Base-by-base conservation (phyloP, 1,140 invertebrate genomes). In the Leptinotarsa undecemlineata region DNA sequence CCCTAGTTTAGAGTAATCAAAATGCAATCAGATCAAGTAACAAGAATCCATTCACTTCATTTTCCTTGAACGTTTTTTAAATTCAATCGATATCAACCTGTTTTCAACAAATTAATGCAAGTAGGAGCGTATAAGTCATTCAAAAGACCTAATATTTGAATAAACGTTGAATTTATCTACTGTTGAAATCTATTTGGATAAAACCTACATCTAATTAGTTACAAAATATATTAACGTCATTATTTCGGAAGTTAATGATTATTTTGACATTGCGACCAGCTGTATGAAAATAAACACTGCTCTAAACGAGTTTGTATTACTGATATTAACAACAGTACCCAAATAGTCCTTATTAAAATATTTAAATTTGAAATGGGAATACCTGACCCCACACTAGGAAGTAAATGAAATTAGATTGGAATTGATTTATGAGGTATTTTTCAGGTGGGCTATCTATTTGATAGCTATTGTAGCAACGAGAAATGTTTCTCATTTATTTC, bases 171-270 rank as follows among this genome's bases (percentile, higher is more conserved):
- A 69, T 14, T 69, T 51, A 69, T 69, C 42, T 20, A 13, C 68
- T 48, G 33, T 19, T 20, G 4, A 15, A 69, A 69, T 69, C 68
- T 69, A 69, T 69, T 19, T 15, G 20, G 19, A 48, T 48, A 20
- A 69, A 47, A 69, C 33, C n/a, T 69, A 19, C 48, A 47, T 51
- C 33, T 76, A 73, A 76, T 76, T 73, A 73, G 63, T n/a, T 15
- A 61, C 15, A 71, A 75, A 75, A 75, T 71, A 75, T 51, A 75
- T 75, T 63, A 75, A 60, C 69, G n/a, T 76, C 70, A 47, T 73
- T 73, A 73, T 63, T 73, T 21, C 26, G 47, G 48, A 70, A 73
- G 73, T 76, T 76, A 76, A 76, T 73, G 64, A 76, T 67, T 73
- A 48, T 47, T 62, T 62, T 68, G 66, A 62, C 71, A 63, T 69